Conservation (phyloP, 2,888 invertebrate species). For the Acanthopleura granulata region DNA sequence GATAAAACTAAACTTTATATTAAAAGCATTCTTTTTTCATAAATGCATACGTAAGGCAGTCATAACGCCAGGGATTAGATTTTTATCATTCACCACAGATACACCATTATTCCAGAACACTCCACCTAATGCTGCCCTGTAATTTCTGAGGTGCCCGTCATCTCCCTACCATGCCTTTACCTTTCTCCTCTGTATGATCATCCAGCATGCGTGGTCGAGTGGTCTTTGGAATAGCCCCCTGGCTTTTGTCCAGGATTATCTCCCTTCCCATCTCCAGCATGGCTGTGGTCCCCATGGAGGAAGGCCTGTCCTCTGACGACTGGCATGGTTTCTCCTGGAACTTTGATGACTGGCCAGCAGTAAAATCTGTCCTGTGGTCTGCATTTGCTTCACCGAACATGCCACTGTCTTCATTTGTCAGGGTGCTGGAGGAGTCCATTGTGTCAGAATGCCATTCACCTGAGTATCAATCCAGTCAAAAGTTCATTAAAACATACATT, state of each 20-base stretch:
- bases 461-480: not conserved
- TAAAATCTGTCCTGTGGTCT: not conserved
- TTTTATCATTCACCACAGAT: too few relatives aligned
- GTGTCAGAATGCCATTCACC: conserved; percentile 16
- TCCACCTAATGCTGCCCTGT: too few relatives aligned
- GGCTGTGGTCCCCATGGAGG: not conserved
- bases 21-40: too few relatives aligned
- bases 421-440: conserved; percentile 52
- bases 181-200: not conserved
- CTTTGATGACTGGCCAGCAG: not conserved
- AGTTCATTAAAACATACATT: too few relatives aligned
- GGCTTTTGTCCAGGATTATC: conserved; percentile 23
- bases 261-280: conserved; percentile 10
- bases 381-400: conserved; percentile 34
- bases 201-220: not conserved
- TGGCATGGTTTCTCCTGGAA: not conserved
- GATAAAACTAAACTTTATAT: too few relatives aligned
- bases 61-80: too few relatives aligned
- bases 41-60: too few relatives aligned
- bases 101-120: too few relatives aligned
- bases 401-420: conserved; percentile 54
- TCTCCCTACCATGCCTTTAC: not conserved
- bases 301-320: not conserved
- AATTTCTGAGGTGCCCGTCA: not conserved
- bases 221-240: conserved; percentile 59